Evolutionary conservation across 2,888 invertebrate genomes (phyloP).

Genomic region (Scaptodrosophila latifasciaeformis): DNA sequence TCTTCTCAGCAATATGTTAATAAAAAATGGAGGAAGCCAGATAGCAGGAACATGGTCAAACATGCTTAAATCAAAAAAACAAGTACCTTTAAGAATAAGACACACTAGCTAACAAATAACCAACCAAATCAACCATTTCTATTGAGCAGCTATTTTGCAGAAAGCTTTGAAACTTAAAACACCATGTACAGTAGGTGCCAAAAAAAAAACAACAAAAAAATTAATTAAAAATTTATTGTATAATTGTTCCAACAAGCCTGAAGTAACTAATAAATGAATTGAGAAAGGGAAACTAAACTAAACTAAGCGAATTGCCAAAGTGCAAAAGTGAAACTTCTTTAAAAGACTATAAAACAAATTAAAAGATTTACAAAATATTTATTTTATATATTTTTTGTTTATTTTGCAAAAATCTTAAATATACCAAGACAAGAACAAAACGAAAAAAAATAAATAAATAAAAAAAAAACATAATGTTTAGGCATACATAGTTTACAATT

Average conservation of each 20-base stretch:
- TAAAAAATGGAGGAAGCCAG: too few relatives aligned
- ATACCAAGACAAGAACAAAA: too few relatives aligned
- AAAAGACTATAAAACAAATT: constrained; percentile 52
- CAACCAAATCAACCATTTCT: too few relatives aligned
- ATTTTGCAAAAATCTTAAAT: constrained; percentile 36
- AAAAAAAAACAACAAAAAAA: constrained; percentile 29
- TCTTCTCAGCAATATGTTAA: too few relatives aligned
- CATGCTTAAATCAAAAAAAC: too few relatives aligned
- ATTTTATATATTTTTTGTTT: constrained; percentile 63
- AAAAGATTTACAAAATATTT: constrained; percentile 63
- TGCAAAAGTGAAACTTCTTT: constrained; percentile 61
- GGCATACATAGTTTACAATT: background rate
- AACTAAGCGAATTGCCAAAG: constrained; percentile 34
- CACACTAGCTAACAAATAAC: too few relatives aligned
- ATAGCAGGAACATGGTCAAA: too few relatives aligned
- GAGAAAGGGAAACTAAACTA: constrained; percentile 16
- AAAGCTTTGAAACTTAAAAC: constrained; percentile 12
- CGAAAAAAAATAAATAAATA: background rate
- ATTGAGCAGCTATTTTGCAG: constrained; percentile 23
- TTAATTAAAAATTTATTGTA: background rate
- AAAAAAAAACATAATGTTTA: background rate
- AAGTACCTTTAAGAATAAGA: constrained; percentile 29
- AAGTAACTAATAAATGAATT: constrained; percentile 9
- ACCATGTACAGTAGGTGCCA: constrained; percentile 59
- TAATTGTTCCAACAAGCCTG: constrained; percentile 3